Base-by-base conservation (phyloP, 2,797 vertebrate species). In the Triplophysa bombifrons region DNA sequence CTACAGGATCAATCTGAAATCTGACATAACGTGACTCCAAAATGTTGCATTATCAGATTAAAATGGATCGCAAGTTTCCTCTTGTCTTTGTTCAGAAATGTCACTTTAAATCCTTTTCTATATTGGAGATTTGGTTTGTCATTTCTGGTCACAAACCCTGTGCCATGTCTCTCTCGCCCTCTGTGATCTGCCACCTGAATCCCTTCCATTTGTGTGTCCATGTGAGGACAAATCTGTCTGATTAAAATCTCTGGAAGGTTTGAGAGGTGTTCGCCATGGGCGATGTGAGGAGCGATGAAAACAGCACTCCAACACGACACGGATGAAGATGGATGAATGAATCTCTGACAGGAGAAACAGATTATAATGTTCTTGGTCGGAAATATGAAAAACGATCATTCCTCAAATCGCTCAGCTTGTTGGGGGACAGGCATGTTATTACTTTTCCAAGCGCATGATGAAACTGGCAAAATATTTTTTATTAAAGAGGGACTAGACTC, bases 221-320 rank as follows among this genome's bases (percentile, higher is more conserved):
- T 17, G 7, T 34, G 60, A 64, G 72, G 58, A 19, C 60, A 17
- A 25, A 12, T 63, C 22, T 50, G 19, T 13, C 46, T 75, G 81
- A 60, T 67, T 76, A 27, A 71, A 83, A 67, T 66, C 38, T 27
- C 53, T 4, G 0, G 16, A 51, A 34, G 61, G 58, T 5, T 41
- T 64, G 16, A 82, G 34, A 72, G 51, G 17, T n/a, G 53, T 61
- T 27, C 9, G 58, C 58, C 48, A n/a, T 20, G 13, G 66, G 76
- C 70, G 55, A 44, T 72, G 44, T 61, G 38, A 74, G 41, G 13
- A 60, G 65, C 71, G 19, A 76, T 76, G 74, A 76, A 12, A 60
- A 50, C 53, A 61, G 10, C 41, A 9, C 22, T 79, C 66, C 25
- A 69, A 38, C 58, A 66, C 41, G 10, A 74, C 60, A 61, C 12